Conservation (phyloP, 2,113 vertebrate species). For the Turnix velox region DNA sequence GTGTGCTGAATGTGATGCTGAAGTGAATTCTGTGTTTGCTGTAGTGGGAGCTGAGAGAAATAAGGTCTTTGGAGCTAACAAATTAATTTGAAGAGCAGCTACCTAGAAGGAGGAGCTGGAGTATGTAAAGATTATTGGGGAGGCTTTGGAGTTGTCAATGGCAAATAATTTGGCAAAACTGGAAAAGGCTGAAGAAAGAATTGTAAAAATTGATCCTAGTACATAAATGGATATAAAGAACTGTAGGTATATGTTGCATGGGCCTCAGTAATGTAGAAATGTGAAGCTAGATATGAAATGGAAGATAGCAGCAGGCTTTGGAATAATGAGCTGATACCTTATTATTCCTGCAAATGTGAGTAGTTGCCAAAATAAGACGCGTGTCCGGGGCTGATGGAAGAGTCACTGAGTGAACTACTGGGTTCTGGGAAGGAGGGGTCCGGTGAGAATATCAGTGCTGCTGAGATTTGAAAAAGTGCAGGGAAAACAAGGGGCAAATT, state of each 20-base stretch:
- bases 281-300: not conserved
- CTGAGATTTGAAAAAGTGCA: not conserved
- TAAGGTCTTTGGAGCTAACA: not conserved
- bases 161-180: not conserved
- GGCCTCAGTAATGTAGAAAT: not conserved
- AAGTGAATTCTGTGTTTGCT: not conserved
- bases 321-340: not conserved
- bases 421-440: not conserved
- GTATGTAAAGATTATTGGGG: not conserved
- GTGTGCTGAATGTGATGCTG: not conserved
- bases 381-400: not conserved
- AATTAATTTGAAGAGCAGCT: not conserved
- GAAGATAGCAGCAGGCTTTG: not conserved
- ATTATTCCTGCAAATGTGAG: not conserved
- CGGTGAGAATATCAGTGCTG: not conserved
- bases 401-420: not conserved
- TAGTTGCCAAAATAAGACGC: not conserved
- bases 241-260: not conserved
- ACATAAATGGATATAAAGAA: not conserved
- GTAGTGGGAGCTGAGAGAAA: not conserved
- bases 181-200: not conserved
- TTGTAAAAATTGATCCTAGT: not conserved
- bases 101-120: not conserved
- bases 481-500: not conserved
- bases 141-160: not conserved